These are phyloP conservation scores for Thymelicus lineola DNA, from an alignment of 2,888 invertebrate species.

Conservation along the genomic window DNA sequence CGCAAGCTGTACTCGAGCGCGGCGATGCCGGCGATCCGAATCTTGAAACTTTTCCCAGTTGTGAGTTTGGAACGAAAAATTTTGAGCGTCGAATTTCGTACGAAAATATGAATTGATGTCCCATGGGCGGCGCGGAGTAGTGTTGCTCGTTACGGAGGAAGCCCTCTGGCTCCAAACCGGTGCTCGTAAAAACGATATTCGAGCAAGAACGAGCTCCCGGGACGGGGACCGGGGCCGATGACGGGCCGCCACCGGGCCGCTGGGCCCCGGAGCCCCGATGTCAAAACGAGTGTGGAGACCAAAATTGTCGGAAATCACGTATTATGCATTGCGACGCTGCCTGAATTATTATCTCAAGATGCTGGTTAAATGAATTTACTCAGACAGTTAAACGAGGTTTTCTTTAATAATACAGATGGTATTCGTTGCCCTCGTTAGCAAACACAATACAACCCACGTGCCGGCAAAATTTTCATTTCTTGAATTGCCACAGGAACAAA, in stretches of 20 bases:
- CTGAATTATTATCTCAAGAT: slow-evolving; percentile 10
- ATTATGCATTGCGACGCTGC: slow-evolving; percentile 43
- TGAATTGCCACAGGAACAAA: background rate
- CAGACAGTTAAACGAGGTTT: slow-evolving; percentile 4
- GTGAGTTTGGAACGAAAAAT: slow-evolving; percentile 32
- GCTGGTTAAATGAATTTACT: slow-evolving; percentile 2
- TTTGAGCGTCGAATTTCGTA: slow-evolving; percentile 32
- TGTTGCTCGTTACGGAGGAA: slow-evolving; percentile 33
- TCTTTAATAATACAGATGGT: background rate
- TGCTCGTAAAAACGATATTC: slow-evolving; percentile 58
- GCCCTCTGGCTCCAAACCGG: slow-evolving; percentile 26
- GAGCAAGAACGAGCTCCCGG: slow-evolving; percentile 59
- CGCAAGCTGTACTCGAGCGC: slow-evolving; percentile 13
- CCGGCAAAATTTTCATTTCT: too few species aligned
- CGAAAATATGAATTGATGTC: slow-evolving; percentile 33
- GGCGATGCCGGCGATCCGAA: slow-evolving; percentile 25
- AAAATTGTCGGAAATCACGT: slow-evolving; percentile 62
- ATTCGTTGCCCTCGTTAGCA: background rate
- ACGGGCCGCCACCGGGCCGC: background rate
- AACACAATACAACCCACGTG: background rate
- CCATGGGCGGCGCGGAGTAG: slow-evolving; percentile 32
- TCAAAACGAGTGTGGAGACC: slow-evolving; percentile 46
- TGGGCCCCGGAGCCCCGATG: slow-evolving; percentile 36
- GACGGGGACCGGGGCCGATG: slow-evolving; percentile 48
- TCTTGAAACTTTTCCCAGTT: slow-evolving; percentile 4